phyloP scores from a whole-genome alignment of 92 coral and sea anemone genomes.

The Paragorgia papillata region DNA sequence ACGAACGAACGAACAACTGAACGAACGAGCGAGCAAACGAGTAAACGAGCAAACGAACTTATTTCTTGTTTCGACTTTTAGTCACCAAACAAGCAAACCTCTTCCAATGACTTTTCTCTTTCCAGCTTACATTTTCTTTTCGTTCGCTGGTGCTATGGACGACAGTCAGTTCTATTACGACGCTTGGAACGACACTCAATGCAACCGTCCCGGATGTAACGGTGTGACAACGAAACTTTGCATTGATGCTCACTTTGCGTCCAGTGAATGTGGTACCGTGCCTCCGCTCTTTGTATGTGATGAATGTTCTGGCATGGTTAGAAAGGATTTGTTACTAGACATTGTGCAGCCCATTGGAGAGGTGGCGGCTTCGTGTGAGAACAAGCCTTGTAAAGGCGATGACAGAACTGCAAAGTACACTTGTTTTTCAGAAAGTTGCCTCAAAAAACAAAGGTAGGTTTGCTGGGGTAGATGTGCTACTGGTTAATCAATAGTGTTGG shows the following conservation, averaged over 20 bases:
- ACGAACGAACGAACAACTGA: too few relatives aligned
- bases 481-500: too few relatives aligned
- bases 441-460: slow-evolving; percentile 87
- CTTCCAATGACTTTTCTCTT: neutral
- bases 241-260: slow-evolving; percentile 89
- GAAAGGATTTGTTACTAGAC: slow-evolving; percentile 23
- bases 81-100: too few relatives aligned
- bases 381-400: slow-evolving; percentile 85
- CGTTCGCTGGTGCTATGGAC: slow-evolving; percentile 77
- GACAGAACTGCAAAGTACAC: slow-evolving; percentile 77
- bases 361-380: slow-evolving; percentile 91
- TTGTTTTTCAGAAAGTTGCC: slow-evolving; percentile 87
- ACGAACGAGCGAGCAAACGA: too few relatives aligned
- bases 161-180: slow-evolving; percentile 99
- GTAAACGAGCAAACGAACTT: too few relatives aligned
- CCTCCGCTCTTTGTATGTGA: slow-evolving; percentile 92
- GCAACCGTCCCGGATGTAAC: slow-evolving; percentile 80
- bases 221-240: slow-evolving; percentile 63
- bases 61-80: too few relatives aligned
- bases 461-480: neutral
- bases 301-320: slow-evolving; percentile 13
- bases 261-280: slow-evolving; percentile 67
- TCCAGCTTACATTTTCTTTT: slow-evolving; percentile 33
- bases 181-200: slow-evolving; percentile 85
- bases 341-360: slow-evolving; percentile 81